A percentile compares a stretch with the other conserved stretches of the same genome.
Conservation (phyloP, 2,113 vertebrate species). For the Lanius ludovicianus region DNA sequence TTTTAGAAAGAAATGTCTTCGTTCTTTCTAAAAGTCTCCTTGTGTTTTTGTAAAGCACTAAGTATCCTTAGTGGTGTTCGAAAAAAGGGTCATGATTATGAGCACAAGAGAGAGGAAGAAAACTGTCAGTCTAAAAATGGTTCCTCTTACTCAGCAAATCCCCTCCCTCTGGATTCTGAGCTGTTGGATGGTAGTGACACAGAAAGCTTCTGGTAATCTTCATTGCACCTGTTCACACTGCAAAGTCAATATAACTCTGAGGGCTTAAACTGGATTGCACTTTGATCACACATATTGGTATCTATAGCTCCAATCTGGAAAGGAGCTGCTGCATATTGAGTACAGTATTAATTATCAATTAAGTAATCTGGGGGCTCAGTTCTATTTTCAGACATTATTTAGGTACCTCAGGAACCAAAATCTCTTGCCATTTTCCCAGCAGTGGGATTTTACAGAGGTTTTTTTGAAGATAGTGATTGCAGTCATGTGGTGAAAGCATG, state of each 20-base stretch:
- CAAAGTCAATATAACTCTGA: background rate
- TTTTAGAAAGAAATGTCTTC: background rate
- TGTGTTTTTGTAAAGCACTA: background rate
- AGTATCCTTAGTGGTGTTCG: background rate
- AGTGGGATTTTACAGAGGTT: background rate
- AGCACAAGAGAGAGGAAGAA: background rate
- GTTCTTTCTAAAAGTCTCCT: background rate
- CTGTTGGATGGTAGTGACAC: background rate
- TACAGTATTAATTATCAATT: background rate
- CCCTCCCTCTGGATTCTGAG: background rate
- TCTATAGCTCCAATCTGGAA: background rate
- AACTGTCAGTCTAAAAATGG: background rate
- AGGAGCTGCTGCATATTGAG: background rate
- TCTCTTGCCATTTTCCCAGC: background rate
- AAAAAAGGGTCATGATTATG: background rate
- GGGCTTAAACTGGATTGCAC: background rate
- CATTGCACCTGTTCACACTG: background rate
- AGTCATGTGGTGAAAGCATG: background rate
- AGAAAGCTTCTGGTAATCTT: conserved; percentile 6
- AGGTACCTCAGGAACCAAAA: background rate
- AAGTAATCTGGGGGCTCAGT: background rate
- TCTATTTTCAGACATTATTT: background rate
- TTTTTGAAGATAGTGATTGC: background rate
- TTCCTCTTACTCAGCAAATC: conserved; percentile 47
- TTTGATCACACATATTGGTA: background rate